Percentiles rank a stretch among this genome's conserved stretches.
phyloP scores from a whole-genome alignment of 2,888 invertebrate species.

The Eupeodes luniger region DNA sequence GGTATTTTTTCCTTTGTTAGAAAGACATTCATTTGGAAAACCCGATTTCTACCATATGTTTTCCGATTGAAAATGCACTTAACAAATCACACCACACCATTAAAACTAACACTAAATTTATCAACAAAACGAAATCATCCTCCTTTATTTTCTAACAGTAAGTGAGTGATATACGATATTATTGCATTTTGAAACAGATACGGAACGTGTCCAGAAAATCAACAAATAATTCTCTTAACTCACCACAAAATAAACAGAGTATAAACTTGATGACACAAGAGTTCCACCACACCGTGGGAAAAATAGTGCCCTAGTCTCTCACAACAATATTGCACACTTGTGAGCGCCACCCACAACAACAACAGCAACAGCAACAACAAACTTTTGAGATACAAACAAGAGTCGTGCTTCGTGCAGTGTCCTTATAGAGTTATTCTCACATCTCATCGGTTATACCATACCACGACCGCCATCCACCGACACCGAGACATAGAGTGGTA shows the following conservation, averaged over 20 bases:
- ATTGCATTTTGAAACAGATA: slow-evolving; percentile 47
- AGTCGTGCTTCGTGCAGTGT: background rate
- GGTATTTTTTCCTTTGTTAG: background rate
- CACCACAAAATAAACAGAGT: slow-evolving; percentile 75
- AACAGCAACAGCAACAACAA: slow-evolving; percentile 43
- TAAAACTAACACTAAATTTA: background rate
- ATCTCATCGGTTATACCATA: slow-evolving; percentile 43
- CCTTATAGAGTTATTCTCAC: slow-evolving; percentile 46
- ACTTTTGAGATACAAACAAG: slow-evolving; percentile 18
- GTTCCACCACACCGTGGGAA: slow-evolving; percentile 66
- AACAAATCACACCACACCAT: slow-evolving; percentile 16
- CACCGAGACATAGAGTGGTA: background rate
- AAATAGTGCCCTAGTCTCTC: slow-evolving; percentile 65
- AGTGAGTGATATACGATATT: background rate
- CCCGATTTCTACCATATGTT: slow-evolving; percentile 46
- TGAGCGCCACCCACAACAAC: slow-evolving; percentile 54
- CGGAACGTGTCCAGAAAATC: slow-evolving; percentile 72
- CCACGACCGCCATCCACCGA: slow-evolving; percentile 9
- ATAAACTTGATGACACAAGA: slow-evolving; percentile 28
- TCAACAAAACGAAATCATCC: slow-evolving; percentile 16
- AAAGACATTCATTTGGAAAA: slow-evolving; percentile 12
- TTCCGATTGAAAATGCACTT: slow-evolving; percentile 11
- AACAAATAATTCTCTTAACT: slow-evolving; percentile 71
- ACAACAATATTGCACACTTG: slow-evolving; percentile 49
- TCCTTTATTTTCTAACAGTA: slow-evolving; percentile 23